phyloP scores from a whole-genome alignment of 2,888 invertebrate species.

The Bellardia pandia region DNA sequence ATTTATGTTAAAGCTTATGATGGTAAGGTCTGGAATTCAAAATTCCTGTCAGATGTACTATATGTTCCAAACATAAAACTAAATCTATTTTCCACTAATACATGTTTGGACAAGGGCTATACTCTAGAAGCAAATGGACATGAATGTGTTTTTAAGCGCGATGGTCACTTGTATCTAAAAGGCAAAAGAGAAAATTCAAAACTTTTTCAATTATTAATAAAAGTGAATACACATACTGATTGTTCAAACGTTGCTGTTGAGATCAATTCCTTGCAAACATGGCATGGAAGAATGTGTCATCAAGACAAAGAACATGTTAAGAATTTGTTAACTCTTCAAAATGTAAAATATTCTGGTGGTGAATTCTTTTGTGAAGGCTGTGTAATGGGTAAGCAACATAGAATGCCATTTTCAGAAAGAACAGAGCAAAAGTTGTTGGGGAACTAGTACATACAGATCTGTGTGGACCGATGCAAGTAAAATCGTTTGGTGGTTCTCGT shows the following conservation, averaged over 20 bases:
- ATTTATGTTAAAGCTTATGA: constrained; percentile 68
- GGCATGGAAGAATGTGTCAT: constrained; percentile 75
- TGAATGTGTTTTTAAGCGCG: constrained; percentile 60
- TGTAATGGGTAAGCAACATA: constrained; percentile 73
- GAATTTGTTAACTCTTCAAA: constrained; percentile 61
- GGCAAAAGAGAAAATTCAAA: constrained; percentile 47
- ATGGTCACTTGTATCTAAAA: constrained; percentile 44
- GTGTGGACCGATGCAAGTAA: too few relatives aligned
- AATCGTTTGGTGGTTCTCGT: too few relatives aligned
- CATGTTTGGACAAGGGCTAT: constrained; percentile 69
- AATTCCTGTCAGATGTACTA: constrained; percentile 71
- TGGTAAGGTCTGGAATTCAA: constrained; percentile 68
- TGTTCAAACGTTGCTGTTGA: constrained; percentile 37
- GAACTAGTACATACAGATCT: constrained; percentile 69
- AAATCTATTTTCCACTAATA: constrained; percentile 74
- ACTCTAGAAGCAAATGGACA: constrained; percentile 49
- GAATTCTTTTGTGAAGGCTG: constrained; percentile 74
- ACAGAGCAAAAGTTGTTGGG: constrained; percentile 62
- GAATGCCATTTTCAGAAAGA: constrained; percentile 67
- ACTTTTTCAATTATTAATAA: constrained; percentile 65
- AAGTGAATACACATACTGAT: constrained; percentile 13
- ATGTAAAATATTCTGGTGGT: constrained; percentile 64
- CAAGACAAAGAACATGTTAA: constrained; percentile 73
- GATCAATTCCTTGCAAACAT: constrained; percentile 66
- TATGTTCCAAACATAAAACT: constrained; percentile 71